phyloP scores from a whole-genome alignment of 1,140 invertebrate genomes.

The Pogonomyrmex californicus region DNA sequence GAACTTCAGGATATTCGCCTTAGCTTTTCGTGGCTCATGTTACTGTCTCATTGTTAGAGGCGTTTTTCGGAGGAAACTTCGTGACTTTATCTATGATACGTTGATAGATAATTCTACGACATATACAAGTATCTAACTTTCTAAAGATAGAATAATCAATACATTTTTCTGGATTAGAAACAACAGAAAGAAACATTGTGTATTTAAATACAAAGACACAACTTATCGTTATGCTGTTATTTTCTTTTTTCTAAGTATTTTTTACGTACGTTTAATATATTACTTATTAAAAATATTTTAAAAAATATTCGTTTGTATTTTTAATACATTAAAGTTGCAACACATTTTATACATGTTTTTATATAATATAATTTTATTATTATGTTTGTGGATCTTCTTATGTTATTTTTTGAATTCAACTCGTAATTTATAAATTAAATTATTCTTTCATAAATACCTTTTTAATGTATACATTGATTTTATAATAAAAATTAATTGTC shows the following conservation, averaged over 20 bases:
- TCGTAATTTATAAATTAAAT: background rate
- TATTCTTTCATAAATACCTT: background rate
- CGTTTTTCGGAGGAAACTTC: constrained; percentile 17
- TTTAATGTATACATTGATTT: background rate
- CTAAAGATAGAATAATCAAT: background rate
- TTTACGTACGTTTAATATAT: background rate
- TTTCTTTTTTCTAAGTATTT: background rate
- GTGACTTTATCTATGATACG: constrained; percentile 9
- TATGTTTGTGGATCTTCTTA: background rate
- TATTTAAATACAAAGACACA: background rate
- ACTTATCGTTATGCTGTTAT: background rate
- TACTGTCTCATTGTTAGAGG: constrained; percentile 66
- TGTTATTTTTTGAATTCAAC: background rate
- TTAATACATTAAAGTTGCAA: background rate
- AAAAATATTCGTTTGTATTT: background rate
- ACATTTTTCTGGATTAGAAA: constrained; percentile 1
- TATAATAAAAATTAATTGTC: background rate
- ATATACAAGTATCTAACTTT: constrained; percentile 28
- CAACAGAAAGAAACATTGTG: background rate
- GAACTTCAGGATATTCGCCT: constrained; percentile 78
- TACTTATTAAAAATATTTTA: background rate
- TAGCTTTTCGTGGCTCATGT: constrained; percentile 69
- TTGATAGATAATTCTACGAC: constrained; percentile 48
- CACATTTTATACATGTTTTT: background rate
- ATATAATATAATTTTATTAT: background rate